These are phyloP conservation scores for Drosophila setosimentum DNA, from an alignment of 2,888 invertebrate species.

Conservation along the genomic window DNA sequence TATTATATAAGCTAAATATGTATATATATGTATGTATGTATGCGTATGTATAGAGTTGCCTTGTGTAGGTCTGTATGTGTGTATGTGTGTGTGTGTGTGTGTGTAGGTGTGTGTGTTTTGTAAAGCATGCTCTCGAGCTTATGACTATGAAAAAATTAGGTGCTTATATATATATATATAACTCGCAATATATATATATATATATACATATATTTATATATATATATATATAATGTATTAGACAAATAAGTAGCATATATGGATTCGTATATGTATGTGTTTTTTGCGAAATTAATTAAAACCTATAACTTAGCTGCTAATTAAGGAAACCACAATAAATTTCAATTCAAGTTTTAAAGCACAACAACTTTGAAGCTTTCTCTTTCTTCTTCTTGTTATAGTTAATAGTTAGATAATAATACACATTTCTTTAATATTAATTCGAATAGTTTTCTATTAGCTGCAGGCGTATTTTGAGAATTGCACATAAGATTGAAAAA, in stretches of 20 bases:
- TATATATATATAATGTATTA: conserved; percentile 42
- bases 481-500: conserved; percentile 44
- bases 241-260: conserved; percentile 34
- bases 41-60: conserved; percentile 23
- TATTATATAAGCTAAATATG: conserved; percentile 32
- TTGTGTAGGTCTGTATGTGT: conserved; percentile 15
- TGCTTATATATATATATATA: conserved; percentile 28
- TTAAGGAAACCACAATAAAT: conserved; percentile 77
- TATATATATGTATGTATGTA: conserved; percentile 16
- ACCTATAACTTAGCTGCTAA: conserved; percentile 63
- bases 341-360: conserved; percentile 64
- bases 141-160: conserved; percentile 55
- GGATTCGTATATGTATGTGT: conserved; percentile 11
- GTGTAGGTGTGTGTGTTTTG: conserved; percentile 23
- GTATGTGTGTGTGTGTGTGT: conserved; percentile 9
- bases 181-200: conserved; percentile 25
- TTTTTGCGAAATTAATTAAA: conserved; percentile 40
- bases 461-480: conserved; percentile 26
- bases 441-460: background rate
- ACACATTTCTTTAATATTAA: conserved; percentile 12
- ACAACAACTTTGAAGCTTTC: conserved; percentile 37
- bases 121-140: conserved; percentile 70
- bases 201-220: conserved; percentile 24
- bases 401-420: conserved; percentile 28
- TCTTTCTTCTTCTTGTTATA: conserved; percentile 9